Conservation (phyloP, 1,140 invertebrate species). For the Sitobion miscanthi region DNA sequence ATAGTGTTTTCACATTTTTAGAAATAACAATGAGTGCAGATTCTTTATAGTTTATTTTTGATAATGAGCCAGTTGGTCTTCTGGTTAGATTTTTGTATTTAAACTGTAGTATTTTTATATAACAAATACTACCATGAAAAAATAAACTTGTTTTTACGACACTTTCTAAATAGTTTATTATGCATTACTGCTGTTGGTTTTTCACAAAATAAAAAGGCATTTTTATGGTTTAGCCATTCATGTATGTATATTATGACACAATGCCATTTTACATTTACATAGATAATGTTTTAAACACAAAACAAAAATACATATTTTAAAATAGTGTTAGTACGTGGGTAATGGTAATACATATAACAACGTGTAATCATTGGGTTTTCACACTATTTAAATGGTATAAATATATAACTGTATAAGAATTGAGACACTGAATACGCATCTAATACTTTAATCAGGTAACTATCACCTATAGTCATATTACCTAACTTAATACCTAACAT, state of each 20-base stretch:
- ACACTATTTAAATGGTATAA: neutral
- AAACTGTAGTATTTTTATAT: neutral
- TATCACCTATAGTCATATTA: neutral
- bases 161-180: neutral
- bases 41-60: neutral
- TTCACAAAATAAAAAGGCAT: neutral
- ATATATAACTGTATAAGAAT: too few relatives aligned
- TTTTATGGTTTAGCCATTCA: neutral
- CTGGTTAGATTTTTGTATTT: neutral
- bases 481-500: neutral
- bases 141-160: neutral
- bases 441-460: neutral
- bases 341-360: neutral
- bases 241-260: neutral
- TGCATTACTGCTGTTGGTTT: neutral
- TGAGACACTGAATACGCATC: neutral
- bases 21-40: neutral
- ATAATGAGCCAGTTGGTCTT: neutral
- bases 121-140: neutral
- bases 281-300: constrained; percentile 6
- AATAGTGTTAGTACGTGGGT: neutral
- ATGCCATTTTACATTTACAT: neutral
- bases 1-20: neutral
- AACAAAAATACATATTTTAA: constrained; percentile 29
- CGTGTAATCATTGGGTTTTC: constrained; percentile 39